Percentiles rank a stretch among this genome's conserved stretches.
Conservation (phyloP, 2,113 vertebrate genomes). For the Aptenodytes patagonicus region DNA sequence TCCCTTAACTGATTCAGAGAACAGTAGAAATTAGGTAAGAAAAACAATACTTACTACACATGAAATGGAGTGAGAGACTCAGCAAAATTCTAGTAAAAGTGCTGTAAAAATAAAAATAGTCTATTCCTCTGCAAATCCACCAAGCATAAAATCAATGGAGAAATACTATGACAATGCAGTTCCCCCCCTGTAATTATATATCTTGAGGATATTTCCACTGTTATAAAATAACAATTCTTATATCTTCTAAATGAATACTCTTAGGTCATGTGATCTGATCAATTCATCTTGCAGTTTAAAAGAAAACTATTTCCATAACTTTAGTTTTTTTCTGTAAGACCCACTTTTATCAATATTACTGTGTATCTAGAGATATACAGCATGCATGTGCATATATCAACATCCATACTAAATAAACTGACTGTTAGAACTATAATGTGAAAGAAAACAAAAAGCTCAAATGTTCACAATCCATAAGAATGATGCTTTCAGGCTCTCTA, state of each 20-base stretch:
- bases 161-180: neutral
- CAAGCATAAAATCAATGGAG: neutral
- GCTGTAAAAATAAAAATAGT: neutral
- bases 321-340: neutral
- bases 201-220: neutral
- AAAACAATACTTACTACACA: neutral
- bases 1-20: neutral
- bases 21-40: neutral
- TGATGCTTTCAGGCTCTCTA: neutral
- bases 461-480: neutral
- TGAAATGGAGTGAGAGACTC: neutral
- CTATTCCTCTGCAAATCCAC: neutral
- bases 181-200: neutral
- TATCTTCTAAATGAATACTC: neutral
- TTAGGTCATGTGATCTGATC: neutral
- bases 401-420: neutral
- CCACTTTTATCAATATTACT: neutral
- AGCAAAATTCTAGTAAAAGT: neutral
- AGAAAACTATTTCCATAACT: neutral
- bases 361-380: neutral
- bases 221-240: neutral
- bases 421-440: neutral
- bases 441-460: neutral
- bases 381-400: neutral
- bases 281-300: neutral